Evolutionary conservation across 2,113 vertebrate species (phyloP), one percentile per base, ranked within the genome.

Genomic region (Oncorhynchus gorbuscha): DNA sequence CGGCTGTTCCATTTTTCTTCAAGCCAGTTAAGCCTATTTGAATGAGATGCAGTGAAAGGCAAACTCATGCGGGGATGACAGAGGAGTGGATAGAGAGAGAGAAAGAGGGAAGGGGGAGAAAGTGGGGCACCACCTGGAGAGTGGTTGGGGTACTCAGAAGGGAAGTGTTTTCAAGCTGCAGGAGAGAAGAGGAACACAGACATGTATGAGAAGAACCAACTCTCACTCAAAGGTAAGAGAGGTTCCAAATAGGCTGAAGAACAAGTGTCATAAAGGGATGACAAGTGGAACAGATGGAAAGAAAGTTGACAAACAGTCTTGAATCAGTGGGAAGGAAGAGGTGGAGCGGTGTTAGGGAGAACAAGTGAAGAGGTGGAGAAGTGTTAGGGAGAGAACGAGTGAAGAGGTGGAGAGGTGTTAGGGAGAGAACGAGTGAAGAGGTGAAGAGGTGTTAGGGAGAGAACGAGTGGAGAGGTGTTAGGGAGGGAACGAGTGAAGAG

Each of bases 51-150:
- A 79, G 85, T 89, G 80, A 87, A 90, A 90, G 85, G 84, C 89
- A 86, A 92, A 88, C 87, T 78, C 90, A 91, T 84, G 88, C 88
- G 86, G 87, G 78, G 88, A 85, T 82, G 90, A 91, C 86, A 89
- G 88, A 89, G 85, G 88, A 89, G 84, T 84, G 84, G 79, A 75
- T 30, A 58, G 76, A 58, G 5, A 11, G 68, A 7, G 24, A 20
- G 71, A 59, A 45, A 32, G 55, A 49, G 76, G 81, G 83, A 87
- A 78, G 77, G 81, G 80, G 75, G 71, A 70, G 62, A 71, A 64
- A 65, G 24, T 67, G 51, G 69, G 3, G 87, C 74, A 82, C 70
- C 88, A 86, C 89, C 64, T 80, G 69, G 86, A 87, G 73, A 76
- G 88, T 81, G 87, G 51, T 85, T 85, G 90, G 90, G 82, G 48